Evolutionary conservation across 2,888 invertebrate genomes (phyloP).

Genomic region (Ichneumoninae sp.): DNA sequence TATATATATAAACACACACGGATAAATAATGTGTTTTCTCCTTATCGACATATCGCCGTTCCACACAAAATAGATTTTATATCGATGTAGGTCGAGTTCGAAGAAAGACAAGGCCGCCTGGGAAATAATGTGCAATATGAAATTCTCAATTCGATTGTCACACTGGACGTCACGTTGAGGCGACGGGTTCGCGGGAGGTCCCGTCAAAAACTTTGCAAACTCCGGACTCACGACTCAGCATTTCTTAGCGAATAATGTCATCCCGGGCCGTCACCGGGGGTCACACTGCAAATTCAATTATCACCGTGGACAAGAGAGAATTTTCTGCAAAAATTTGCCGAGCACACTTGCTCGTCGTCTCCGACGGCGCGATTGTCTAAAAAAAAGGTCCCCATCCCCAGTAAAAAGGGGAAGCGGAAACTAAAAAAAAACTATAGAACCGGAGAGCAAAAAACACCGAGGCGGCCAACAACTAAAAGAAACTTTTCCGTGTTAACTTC

Average conservation of each 20-base stretch:
- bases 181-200: not conserved
- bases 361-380: not conserved
- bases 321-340: not conserved
- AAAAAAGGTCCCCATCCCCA: not conserved
- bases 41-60: not conserved
- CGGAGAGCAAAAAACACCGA: not conserved
- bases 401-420: not conserved
- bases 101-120: not conserved
- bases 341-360: not conserved
- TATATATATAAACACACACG: too few species aligned
- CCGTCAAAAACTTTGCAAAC: not conserved
- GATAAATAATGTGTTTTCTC: not conserved
- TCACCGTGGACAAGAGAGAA: not conserved
- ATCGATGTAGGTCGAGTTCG: not conserved
- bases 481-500: slow-evolving; percentile 6
- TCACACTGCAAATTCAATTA: not conserved
- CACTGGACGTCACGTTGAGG: not conserved
- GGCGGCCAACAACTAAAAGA: not conserved
- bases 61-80: not conserved
- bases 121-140: not conserved
- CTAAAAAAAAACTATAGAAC: not conserved
- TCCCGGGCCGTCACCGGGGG: not conserved
- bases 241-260: not conserved
- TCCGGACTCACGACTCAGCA: not conserved
- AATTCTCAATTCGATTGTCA: not conserved